Percentiles rank a stretch among this genome's conserved stretches.
Evolutionary conservation across 2,888 invertebrate genomes (phyloP).

Genomic region (Harpagoxenus sublaevis): DNA sequence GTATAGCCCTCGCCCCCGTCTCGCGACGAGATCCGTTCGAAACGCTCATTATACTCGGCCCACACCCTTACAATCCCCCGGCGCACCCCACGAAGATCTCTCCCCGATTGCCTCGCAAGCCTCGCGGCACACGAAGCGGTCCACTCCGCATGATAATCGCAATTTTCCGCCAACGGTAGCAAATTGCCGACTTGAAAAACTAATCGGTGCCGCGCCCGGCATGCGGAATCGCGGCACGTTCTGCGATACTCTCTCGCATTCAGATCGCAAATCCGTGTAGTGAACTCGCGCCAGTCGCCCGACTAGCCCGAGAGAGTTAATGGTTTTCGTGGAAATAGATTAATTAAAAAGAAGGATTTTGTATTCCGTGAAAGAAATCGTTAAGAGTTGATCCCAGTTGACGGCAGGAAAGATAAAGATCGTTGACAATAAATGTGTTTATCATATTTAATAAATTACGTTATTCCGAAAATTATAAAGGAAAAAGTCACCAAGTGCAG

Average conservation of each 20-base stretch:
- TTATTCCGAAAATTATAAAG: neutral
- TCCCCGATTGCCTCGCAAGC: slow-evolving; percentile 15
- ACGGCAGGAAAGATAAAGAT: neutral
- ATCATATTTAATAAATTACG: neutral
- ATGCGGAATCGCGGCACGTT: slow-evolving; percentile 5
- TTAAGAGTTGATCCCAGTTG: neutral
- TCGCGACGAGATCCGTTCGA: slow-evolving; percentile 40
- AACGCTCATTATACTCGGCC: slow-evolving; percentile 55
- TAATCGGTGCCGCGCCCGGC: neutral
- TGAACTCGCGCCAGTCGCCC: neutral
- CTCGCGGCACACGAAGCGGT: slow-evolving; percentile 25
- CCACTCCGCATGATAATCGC: slow-evolving; percentile 51
- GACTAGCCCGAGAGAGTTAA: neutral
- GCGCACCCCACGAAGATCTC: slow-evolving; percentile 18
- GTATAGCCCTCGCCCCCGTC: slow-evolving; percentile 16
- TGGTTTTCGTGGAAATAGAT: slow-evolving; percentile 2
- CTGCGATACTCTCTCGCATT: slow-evolving; percentile 17
- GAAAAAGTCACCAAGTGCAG: neutral
- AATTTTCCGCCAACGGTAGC: slow-evolving; percentile 32
- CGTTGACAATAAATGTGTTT: neutral
- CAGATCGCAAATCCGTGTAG: slow-evolving; percentile 3
- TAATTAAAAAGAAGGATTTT: slow-evolving; percentile 15
- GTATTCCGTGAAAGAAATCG: neutral
- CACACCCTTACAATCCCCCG: slow-evolving; percentile 55
- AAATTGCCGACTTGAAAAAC: slow-evolving; percentile 33